These are phyloP conservation scores for Deroplatys truncata DNA, from an alignment of 2,888 invertebrate species.

Conservation along the genomic window DNA sequence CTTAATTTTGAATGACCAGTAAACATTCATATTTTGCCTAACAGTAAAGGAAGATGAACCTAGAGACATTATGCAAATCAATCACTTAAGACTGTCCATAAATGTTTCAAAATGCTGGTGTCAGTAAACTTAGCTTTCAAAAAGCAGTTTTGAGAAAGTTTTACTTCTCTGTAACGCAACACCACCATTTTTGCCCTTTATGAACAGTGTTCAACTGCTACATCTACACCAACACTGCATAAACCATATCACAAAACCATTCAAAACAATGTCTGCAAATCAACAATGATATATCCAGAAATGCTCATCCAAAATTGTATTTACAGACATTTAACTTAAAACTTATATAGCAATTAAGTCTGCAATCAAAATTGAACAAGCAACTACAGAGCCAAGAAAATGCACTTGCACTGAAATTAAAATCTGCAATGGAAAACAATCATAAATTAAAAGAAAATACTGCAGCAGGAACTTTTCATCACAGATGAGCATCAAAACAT, in stretches of 20 bases:
- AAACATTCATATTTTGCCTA: neutral
- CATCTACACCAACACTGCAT: conserved; percentile 5
- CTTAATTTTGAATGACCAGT: neutral
- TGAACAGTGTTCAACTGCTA: neutral
- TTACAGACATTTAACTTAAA: neutral
- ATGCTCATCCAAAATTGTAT: conserved; percentile 6
- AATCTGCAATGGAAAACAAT: neutral
- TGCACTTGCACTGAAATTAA: neutral
- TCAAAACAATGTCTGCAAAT: neutral
- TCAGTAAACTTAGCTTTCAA: neutral
- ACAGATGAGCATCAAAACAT: neutral
- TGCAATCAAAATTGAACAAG: conserved; percentile 3
- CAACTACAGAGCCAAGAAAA: conserved; percentile 5
- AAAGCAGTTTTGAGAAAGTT: neutral
- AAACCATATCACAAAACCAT: conserved; percentile 6
- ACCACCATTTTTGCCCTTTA: neutral
- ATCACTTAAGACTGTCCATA: neutral
- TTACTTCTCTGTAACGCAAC: neutral
- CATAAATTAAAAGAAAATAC: neutral
- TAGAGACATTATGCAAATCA: neutral
- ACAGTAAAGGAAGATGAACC: neutral
- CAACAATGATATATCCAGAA: neutral
- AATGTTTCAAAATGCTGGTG: neutral
- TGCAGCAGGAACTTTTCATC: neutral
- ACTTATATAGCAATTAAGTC: neutral